Evolutionary conservation across 2,797 vertebrate species (phyloP).

Genomic region (Molossus alvarezi): DNA sequence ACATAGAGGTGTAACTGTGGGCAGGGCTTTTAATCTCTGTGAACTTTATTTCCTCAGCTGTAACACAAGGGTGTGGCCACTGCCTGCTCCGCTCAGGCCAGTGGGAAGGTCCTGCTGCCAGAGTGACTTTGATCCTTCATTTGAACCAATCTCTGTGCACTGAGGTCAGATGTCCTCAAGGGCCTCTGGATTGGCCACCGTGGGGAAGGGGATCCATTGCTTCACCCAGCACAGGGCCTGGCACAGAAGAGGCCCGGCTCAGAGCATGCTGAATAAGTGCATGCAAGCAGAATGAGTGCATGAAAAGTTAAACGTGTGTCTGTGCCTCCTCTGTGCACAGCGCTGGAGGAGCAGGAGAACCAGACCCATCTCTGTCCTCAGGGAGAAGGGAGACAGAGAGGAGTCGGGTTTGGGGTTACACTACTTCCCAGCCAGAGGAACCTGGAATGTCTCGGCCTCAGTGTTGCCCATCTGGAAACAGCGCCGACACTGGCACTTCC

Average conservation of each 20-base stretch:
- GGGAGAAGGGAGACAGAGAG: background rate
- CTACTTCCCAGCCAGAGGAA: background rate
- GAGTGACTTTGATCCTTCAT: background rate
- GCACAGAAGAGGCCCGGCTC: background rate
- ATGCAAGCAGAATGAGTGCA: background rate
- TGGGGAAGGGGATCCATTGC: background rate
- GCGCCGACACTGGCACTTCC: background rate
- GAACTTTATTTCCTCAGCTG: background rate
- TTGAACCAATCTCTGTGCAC: background rate
- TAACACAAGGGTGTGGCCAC: background rate
- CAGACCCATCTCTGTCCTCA: background rate
- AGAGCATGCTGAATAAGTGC: background rate
- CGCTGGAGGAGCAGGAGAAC: background rate
- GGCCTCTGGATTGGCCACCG: background rate
- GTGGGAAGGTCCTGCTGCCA: background rate
- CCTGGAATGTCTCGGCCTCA: background rate
- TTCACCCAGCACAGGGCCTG: background rate
- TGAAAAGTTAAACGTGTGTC: rapidly evolving
- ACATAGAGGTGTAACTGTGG: background rate
- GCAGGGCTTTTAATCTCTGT: background rate
- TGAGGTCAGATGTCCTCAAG: background rate
- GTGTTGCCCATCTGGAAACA: background rate
- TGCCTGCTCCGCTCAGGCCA: background rate
- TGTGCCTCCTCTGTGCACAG: background rate
- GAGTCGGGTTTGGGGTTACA: background rate